Evolutionary conservation across 2,113 vertebrate genomes (phyloP), one percentile per base, ranked within the genome.

Genomic region (Brienomyrus brachyistius): DNA sequence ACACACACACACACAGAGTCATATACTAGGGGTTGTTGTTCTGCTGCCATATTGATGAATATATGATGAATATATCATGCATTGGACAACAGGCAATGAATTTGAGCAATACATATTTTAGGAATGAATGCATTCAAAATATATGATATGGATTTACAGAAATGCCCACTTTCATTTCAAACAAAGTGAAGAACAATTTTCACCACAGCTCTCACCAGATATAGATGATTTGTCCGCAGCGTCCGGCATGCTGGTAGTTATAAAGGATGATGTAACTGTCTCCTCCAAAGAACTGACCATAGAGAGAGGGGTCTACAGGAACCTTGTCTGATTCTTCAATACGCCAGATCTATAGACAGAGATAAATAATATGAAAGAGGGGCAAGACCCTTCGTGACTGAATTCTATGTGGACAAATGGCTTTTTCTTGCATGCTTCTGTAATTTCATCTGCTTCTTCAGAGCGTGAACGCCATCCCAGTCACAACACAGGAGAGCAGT

Each of bases 241-340:
- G 95, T 40, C 90, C 88, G 0, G 84, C 91, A 0, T 97, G 96
- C 2, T 91, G 95, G 91, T 98, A 99, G 51, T 94, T 88, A 88
- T 99, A 99, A 40, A 95, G 92, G 91, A 98, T 96, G 90, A 99
- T 96, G 90, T 99, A 99, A 94, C 97, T 97, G 91, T 98, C 98
- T 0, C 97, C 98, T 0, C 97, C 97, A 0, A 96, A 98, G 94
- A 98, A 98, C 94, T 98, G 97, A 47, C 98, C 97, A 0, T 96
- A 95, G 0, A 90, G 90, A 0, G 94, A 90, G 0, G 94, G 92
- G 62, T 95, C 91, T 87, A 98, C 96, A 0, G 92, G 93, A 43
- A 97, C 97, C 91, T 98, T 98, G 27, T 94, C 89, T 2, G 96
- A 95, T 31, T 96, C 97, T 92, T 98, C 97, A 4, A 98, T 93